These are phyloP conservation scores for Temnothorax ravouxi DNA, from an alignment of 2,888 invertebrate species.

Conservation along the genomic window DNA sequence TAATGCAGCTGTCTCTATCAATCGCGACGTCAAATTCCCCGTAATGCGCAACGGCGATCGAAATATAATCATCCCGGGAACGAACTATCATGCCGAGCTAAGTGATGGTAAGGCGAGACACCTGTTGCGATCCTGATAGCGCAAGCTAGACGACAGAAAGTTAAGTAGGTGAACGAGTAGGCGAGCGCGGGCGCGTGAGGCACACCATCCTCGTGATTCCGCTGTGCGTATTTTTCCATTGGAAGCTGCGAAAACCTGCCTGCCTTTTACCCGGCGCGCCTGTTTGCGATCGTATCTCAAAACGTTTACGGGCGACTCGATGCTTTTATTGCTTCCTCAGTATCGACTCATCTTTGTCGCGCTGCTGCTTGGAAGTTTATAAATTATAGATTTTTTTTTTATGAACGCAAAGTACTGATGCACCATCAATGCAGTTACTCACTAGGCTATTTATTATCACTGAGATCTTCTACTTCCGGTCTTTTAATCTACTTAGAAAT, in stretches of 20 bases:
- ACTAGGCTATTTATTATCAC: not conserved
- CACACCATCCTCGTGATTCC: slow-evolving; percentile 28
- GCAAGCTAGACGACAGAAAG: slow-evolving; percentile 66
- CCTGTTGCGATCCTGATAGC: slow-evolving; percentile 82
- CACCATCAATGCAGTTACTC: not conserved
- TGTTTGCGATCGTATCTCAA: slow-evolving; percentile 52
- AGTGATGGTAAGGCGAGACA: slow-evolving; percentile 70
- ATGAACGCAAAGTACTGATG: not conserved
- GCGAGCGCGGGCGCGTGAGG: not conserved
- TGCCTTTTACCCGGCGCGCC: not conserved
- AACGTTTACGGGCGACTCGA: slow-evolving; percentile 60
- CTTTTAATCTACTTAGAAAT: not conserved
- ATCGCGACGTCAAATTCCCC: not conserved
- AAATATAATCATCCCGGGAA: slow-evolving; percentile 73
- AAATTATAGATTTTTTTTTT: slow-evolving; percentile 25
- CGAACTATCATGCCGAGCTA: slow-evolving; percentile 59
- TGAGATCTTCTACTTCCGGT: not conserved
- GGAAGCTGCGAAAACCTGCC: slow-evolving; percentile 20
- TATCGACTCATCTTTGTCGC: slow-evolving; percentile 18
- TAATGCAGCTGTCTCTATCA: slow-evolving; percentile 18
- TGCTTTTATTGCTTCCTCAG: slow-evolving; percentile 49
- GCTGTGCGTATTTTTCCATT: slow-evolving; percentile 18
- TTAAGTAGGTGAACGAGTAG: slow-evolving; percentile 56
- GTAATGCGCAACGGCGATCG: slow-evolving; percentile 60
- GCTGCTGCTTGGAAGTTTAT: not conserved